phyloP scores from a whole-genome alignment of 2,888 invertebrate species.

The Labia minor region DNA sequence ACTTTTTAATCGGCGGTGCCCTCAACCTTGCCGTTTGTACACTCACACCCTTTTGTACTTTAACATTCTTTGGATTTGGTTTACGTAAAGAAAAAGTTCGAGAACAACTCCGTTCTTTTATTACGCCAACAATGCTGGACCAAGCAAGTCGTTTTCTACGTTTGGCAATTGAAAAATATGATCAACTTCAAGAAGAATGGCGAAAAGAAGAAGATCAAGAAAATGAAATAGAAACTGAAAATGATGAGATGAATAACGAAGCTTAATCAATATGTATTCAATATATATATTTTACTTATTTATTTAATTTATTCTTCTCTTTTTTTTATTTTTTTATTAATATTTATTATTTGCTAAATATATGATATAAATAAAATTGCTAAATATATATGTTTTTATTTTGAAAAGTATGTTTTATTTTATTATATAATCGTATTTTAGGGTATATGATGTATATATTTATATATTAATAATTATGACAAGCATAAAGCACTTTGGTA shows the following conservation, averaged over 20 bases:
- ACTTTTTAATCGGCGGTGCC: conserved; percentile 23
- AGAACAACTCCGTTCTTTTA: conserved; percentile 18
- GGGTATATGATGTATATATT: too few relatives aligned
- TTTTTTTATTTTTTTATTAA: too few relatives aligned
- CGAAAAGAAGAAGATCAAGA: neutral
- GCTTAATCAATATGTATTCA: too few relatives aligned
- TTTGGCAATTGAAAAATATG: conserved; percentile 22
- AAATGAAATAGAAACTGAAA: neutral
- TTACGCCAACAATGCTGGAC: conserved; percentile 20
- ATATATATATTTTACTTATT: too few relatives aligned
- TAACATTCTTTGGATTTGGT: conserved; percentile 21
- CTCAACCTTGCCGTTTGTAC: conserved; percentile 20
- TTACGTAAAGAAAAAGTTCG: conserved; percentile 9
- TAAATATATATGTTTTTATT: neutral
- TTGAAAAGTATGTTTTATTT: too few relatives aligned
- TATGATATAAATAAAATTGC: neutral
- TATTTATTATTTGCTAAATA: too few relatives aligned
- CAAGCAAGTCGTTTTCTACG: conserved; percentile 21
- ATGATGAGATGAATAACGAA: too few relatives aligned
- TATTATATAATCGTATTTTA: too few relatives aligned
- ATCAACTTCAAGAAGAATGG: conserved; percentile 19
- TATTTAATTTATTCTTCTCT: neutral
- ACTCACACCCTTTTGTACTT: conserved; percentile 22
- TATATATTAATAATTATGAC: neutral
- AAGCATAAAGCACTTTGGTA: conserved; percentile 5